A percentile compares a stretch with the other conserved stretches of the same genome.
Evolutionary conservation across 2,797 vertebrate genomes (phyloP).

Genomic region (Rhyacichthys aspro): DNA sequence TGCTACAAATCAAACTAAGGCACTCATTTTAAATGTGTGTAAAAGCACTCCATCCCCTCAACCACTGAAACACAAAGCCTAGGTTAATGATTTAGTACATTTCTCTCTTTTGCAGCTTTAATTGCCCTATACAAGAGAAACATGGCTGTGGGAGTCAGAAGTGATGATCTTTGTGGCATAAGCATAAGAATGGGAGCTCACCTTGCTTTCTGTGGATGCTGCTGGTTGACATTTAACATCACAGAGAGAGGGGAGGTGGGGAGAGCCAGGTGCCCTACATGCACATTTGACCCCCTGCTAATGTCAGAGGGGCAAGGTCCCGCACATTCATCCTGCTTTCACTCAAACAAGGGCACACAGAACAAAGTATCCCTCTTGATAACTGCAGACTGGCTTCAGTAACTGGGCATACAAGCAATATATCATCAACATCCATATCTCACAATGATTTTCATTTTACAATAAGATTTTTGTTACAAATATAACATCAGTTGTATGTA

Average conservation of each 20-base stretch:
- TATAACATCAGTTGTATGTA: neutral
- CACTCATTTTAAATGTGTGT: slow-evolving; percentile 16
- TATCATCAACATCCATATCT: neutral
- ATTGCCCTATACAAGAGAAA: slow-evolving; percentile 63
- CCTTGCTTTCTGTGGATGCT: slow-evolving; percentile 67
- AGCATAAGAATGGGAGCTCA: slow-evolving; percentile 72
- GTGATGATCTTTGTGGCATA: slow-evolving; percentile 57
- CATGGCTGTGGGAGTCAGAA: slow-evolving; percentile 58
- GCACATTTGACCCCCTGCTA: slow-evolving; percentile 81
- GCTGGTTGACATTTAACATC: slow-evolving; percentile 84
- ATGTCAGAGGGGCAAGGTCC: slow-evolving; percentile 77
- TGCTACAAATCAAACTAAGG: slow-evolving; percentile 38
- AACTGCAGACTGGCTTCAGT: slow-evolving; percentile 29
- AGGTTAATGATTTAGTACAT: slow-evolving; percentile 65
- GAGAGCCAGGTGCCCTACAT: slow-evolving; percentile 82
- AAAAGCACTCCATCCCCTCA: slow-evolving; percentile 16
- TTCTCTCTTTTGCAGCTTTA: slow-evolving; percentile 60
- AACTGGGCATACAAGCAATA: neutral
- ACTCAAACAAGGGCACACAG: slow-evolving; percentile 44
- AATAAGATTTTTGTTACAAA: neutral
- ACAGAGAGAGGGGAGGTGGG: slow-evolving; percentile 79
- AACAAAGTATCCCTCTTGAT: slow-evolving; percentile 32
- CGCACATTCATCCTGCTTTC: slow-evolving; percentile 54
- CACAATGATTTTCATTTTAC: neutral
- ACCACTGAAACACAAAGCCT: slow-evolving; percentile 51